Percentiles rank a stretch among this genome's conserved stretches.
phyloP scores from a whole-genome alignment of 2,113 vertebrate genomes.

The Cisticola juncidis region DNA sequence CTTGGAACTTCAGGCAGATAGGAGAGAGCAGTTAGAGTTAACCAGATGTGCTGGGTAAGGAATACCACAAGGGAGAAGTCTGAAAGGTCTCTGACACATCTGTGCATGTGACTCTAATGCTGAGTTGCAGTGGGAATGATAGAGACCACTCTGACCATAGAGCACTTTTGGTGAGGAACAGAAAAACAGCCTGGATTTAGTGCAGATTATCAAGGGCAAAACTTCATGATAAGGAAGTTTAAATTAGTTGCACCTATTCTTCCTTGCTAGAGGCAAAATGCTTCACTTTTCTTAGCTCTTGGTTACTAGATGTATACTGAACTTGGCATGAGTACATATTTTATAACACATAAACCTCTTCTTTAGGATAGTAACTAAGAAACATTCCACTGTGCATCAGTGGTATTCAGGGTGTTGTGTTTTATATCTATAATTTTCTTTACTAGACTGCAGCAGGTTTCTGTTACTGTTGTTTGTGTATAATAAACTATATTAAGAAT shows the following conservation, averaged over 20 bases:
- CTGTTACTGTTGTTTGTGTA: not conserved
- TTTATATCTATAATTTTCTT: not conserved
- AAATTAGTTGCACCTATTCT: not conserved
- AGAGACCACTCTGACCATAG: not conserved
- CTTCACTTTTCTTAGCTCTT: not conserved
- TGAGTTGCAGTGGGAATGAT: not conserved
- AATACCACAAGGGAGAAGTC: not conserved
- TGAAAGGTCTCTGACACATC: not conserved
- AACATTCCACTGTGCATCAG: not conserved
- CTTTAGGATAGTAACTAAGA: not conserved
- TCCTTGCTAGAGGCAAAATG: not conserved
- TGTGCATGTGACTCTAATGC: not conserved
- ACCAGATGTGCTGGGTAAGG: not conserved
- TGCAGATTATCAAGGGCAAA: not conserved
- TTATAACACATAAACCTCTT: not conserved
- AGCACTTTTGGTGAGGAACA: not conserved
- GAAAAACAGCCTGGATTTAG: not conserved
- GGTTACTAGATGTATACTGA: not conserved
- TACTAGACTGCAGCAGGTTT: not conserved
- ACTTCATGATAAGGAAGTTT: not conserved
- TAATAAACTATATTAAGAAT: not conserved
- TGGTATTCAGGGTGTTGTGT: not conserved
- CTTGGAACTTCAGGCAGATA: not conserved
- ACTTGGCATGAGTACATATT: not conserved
- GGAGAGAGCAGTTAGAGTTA: not conserved